These are phyloP conservation scores for Gobius niger DNA, from an alignment of 2,113 vertebrate genomes.

Conservation along the genomic window DNA sequence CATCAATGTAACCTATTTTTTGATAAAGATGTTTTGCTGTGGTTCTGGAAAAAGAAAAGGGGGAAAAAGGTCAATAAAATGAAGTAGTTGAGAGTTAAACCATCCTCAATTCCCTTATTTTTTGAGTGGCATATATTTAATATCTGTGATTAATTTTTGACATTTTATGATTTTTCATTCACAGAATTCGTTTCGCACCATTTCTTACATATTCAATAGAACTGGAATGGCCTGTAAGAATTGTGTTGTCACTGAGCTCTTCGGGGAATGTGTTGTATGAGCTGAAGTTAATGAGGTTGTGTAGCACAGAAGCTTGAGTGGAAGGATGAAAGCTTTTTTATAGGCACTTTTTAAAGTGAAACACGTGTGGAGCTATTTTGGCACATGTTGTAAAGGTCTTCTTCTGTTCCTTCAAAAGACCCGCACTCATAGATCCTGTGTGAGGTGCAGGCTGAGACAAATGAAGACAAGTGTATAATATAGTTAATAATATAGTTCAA, in stretches of 20 bases:
- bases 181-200: too few relatives aligned
- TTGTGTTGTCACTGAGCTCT: not conserved
- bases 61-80: too few relatives aligned
- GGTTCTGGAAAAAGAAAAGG: too few relatives aligned
- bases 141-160: too few relatives aligned
- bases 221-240: not conserved
- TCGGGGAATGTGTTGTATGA: not conserved
- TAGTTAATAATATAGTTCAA: too few relatives aligned
- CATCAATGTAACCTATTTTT: too few relatives aligned
- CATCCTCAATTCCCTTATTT: too few relatives aligned
- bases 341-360: constrained; percentile 56
- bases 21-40: too few relatives aligned
- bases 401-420: constrained; percentile 42
- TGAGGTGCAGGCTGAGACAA: not conserved
- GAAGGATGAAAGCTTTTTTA: constrained; percentile 55
- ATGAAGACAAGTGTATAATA: not conserved
- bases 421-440: constrained; percentile 14
- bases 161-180: too few relatives aligned
- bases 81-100: too few relatives aligned
- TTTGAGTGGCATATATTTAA: too few relatives aligned
- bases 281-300: constrained; percentile 22
- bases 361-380: constrained; percentile 38
- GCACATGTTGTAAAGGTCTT: constrained; percentile 21
- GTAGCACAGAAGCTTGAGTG: constrained; percentile 20
- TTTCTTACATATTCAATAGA: not conserved